Conservation (phyloP, 2,113 vertebrate species). For the Peucedramus taeniatus region DNA sequence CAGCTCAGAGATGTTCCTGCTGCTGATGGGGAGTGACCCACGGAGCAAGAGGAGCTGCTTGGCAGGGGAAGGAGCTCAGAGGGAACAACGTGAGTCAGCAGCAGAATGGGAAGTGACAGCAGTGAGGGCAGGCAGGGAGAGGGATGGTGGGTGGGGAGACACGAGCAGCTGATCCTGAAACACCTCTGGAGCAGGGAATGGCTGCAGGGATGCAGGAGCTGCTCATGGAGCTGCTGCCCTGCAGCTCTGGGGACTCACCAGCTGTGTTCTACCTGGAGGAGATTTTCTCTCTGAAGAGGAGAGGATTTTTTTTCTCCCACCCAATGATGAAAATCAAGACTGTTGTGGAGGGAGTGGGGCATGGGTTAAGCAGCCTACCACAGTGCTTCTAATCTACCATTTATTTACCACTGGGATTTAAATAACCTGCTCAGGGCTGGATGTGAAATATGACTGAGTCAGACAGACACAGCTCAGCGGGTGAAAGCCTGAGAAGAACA, state of each 20-base stretch:
- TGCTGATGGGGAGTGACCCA: not conserved
- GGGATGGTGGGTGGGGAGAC: not conserved
- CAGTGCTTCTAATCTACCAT: not conserved
- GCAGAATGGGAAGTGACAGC: fast-evolving
- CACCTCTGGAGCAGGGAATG: not conserved
- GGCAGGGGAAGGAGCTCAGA: not conserved
- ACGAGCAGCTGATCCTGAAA: not conserved
- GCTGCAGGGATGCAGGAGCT: not conserved
- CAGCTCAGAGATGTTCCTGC: not conserved
- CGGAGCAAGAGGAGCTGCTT: fast-evolving
- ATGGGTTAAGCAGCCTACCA: not conserved
- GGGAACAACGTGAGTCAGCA: not conserved
- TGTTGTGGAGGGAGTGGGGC: not conserved
- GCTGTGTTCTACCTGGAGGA: fast-evolving
- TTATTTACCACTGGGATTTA: not conserved
- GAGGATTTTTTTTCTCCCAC: not conserved
- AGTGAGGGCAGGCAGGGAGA: not conserved
- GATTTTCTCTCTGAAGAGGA: not conserved
- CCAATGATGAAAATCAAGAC: not conserved
- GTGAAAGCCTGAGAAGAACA: not conserved
- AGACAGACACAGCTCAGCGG: not conserved
- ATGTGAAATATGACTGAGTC: not conserved
- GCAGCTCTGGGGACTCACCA: not conserved
- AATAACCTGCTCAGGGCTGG: not conserved
- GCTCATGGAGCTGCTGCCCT: not conserved